A percentile compares a stretch with the other conserved stretches of the same genome.
These are phyloP conservation scores for Xanthia togata DNA, from an alignment of 2,888 invertebrate species.

Conservation along the genomic window DNA sequence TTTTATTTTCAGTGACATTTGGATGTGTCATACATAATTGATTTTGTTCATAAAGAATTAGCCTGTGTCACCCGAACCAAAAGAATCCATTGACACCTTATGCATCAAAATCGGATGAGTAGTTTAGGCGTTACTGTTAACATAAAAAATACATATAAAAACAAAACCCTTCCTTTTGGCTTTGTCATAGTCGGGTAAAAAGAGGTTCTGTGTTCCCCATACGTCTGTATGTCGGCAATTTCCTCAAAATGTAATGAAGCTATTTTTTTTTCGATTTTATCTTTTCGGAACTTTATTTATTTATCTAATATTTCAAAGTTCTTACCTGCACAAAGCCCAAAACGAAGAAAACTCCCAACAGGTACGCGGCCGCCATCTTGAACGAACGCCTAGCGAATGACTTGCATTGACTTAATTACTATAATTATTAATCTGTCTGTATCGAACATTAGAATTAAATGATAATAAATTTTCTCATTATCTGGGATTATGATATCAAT, in stretches of 20 bases:
- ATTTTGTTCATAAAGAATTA: background rate
- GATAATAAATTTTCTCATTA: constrained; percentile 50
- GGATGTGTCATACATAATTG: too few species aligned
- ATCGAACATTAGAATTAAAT: constrained; percentile 50
- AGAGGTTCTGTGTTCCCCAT: background rate
- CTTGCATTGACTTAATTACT: constrained; percentile 4
- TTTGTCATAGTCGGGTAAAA: background rate
- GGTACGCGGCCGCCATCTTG: constrained; percentile 54
- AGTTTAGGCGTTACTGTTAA: background rate
- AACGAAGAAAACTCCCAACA: constrained; percentile 51
- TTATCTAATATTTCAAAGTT: background rate
- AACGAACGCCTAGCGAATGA: constrained; percentile 20
- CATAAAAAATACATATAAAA: background rate
- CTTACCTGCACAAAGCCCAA: constrained; percentile 59
- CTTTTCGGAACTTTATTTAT: background rate
- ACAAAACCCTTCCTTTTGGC: background rate
- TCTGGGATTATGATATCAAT: constrained; percentile 51
- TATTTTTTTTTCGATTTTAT: background rate
- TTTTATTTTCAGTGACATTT: too few species aligned
- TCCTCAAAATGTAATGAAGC: background rate
- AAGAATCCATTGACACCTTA: background rate
- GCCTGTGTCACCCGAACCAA: background rate
- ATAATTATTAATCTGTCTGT: constrained; percentile 13
- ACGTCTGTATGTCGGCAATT: background rate
- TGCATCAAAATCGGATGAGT: background rate